Evolutionary conservation across 2,888 invertebrate species (phyloP).

Genomic region (Lottia gigantea): DNA sequence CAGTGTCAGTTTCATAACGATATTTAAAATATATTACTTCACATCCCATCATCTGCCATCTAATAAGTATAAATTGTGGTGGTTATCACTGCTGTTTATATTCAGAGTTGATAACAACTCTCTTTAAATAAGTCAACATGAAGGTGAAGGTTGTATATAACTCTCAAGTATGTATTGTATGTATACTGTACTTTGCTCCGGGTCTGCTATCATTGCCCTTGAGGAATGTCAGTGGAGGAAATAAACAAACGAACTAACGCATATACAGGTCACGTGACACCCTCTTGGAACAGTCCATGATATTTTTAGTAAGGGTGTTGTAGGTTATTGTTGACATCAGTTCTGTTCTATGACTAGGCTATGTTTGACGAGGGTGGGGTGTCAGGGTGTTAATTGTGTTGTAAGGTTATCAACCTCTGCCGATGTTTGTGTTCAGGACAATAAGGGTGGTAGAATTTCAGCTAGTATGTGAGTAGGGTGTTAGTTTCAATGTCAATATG

Average conservation of each 20-base stretch:
- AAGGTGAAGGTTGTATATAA: slow-evolving; percentile 29
- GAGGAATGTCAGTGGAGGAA: slow-evolving; percentile 18
- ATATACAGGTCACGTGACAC: slow-evolving; percentile 11
- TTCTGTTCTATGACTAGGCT: slow-evolving; percentile 4
- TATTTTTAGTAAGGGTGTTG: background rate
- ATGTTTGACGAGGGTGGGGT: slow-evolving; percentile 15
- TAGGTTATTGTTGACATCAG: slow-evolving; percentile 10
- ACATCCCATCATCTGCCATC: too few relatives aligned
- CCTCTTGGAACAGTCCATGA: slow-evolving; percentile 10
- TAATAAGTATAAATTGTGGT: too few relatives aligned
- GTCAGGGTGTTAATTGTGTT: background rate
- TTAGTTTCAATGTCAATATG: too few relatives aligned
- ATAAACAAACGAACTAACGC: slow-evolving; percentile 17
- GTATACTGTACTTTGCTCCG: slow-evolving; percentile 6
- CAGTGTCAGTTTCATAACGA: too few relatives aligned
- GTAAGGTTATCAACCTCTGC: background rate
- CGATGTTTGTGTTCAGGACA: background rate
- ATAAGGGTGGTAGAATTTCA: too few relatives aligned
- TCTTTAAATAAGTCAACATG: background rate
- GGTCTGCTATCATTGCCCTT: slow-evolving; percentile 18
- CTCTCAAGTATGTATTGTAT: slow-evolving; percentile 1
- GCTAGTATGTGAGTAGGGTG: too few relatives aligned
- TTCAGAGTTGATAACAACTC: too few relatives aligned
- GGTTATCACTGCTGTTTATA: too few relatives aligned
- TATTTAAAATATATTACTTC: too few relatives aligned